These are phyloP conservation scores for Orientallactaga bullata DNA, from an alignment of 2,113 vertebrate genomes.

Conservation along the genomic window DNA sequence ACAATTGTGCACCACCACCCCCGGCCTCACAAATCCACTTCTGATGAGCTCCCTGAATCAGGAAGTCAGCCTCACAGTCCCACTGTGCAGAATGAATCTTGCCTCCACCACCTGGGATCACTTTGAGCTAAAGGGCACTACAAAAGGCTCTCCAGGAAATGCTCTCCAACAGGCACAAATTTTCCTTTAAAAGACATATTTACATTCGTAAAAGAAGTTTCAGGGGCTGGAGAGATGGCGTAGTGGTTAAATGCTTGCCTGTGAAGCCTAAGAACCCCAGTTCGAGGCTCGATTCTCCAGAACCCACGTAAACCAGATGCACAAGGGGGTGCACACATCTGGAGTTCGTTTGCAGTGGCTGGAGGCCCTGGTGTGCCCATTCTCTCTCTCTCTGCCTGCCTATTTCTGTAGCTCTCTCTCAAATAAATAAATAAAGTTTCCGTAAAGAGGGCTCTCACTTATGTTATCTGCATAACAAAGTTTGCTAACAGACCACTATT, in stretches of 20 bases:
- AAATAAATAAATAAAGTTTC: too few relatives aligned
- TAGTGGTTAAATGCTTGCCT: too few relatives aligned
- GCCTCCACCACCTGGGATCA: not conserved
- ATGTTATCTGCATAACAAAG: not conserved
- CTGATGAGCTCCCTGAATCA: not conserved
- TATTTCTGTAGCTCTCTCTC: too few relatives aligned
- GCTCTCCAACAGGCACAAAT: not conserved
- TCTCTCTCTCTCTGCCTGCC: too few relatives aligned
- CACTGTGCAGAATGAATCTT: not conserved
- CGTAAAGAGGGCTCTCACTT: not conserved
- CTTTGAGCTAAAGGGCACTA: not conserved
- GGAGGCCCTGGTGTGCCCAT: too few relatives aligned
- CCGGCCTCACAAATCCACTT: not conserved
- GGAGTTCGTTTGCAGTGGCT: too few relatives aligned
- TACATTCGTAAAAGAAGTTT: not conserved
- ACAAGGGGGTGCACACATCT: too few relatives aligned
- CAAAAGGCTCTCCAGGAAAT: not conserved
- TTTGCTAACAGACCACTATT: not conserved
- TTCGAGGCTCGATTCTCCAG: too few relatives aligned
- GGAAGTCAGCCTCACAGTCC: not conserved
- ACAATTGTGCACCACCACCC: too few relatives aligned
- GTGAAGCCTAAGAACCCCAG: too few relatives aligned
- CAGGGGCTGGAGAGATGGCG: too few relatives aligned
- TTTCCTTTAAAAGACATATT: constrained; percentile 10
- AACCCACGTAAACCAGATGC: too few relatives aligned